Conservation (phyloP, 2,113 vertebrate genomes). For the Campylomormyrus numenius region DNA sequence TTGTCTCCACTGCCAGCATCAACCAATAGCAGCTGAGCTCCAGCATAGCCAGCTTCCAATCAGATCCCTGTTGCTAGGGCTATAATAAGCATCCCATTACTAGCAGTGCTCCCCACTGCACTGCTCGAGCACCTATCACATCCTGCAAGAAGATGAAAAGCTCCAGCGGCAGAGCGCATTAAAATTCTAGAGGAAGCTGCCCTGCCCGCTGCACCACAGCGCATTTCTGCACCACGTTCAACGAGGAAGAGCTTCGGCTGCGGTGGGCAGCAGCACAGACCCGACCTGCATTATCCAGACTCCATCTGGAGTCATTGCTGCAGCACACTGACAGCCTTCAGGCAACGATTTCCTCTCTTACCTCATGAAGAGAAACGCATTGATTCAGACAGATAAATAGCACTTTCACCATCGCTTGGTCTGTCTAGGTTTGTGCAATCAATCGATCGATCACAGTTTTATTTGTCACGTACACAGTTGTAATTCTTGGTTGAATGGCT, state of each 20-base stretch:
- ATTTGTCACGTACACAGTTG: background rate
- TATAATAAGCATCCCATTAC: conserved; percentile 27
- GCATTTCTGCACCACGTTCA: background rate
- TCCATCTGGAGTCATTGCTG: background rate
- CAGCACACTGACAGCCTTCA: background rate
- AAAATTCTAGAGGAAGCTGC: conserved; percentile 11
- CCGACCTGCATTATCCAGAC: background rate
- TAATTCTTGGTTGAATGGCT: background rate
- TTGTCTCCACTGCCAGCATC: background rate
- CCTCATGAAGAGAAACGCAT: background rate
- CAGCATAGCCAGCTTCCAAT: conserved; percentile 18
- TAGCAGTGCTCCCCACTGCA: conserved; percentile 18
- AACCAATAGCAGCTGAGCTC: conserved; percentile 19
- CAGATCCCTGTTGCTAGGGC: conserved; percentile 31
- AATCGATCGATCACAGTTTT: background rate
- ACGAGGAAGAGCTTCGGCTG: background rate
- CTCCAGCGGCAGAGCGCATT: conserved; percentile 17
- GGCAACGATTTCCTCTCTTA: background rate
- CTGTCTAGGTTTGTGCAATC: background rate
- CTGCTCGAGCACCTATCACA: conserved; percentile 23
- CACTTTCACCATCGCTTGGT: background rate
- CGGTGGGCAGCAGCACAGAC: background rate
- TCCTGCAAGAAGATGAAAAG: conserved; percentile 17
- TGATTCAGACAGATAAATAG: background rate
- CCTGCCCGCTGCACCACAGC: background rate